Evolutionary conservation across 1,140 invertebrate genomes (phyloP).

Genomic region (Drosophila tani): DNA sequence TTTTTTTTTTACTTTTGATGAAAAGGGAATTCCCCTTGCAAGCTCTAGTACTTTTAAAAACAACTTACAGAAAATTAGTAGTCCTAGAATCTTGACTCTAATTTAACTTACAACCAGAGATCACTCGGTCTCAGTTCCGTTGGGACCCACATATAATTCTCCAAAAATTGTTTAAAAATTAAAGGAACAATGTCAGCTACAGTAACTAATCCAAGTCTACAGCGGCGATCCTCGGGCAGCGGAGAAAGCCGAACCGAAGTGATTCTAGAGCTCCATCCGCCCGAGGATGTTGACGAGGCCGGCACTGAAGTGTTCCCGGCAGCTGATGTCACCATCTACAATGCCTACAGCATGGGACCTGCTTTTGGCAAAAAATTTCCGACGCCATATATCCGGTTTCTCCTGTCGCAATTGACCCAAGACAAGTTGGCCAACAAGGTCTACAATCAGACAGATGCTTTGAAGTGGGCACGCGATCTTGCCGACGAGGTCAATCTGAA

Average conservation of each 20-base stretch:
- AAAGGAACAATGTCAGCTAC: slow-evolving; percentile 8
- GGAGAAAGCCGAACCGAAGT: background rate
- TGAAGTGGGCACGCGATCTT: slow-evolving; percentile 57
- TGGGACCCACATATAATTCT: background rate
- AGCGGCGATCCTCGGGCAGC: background rate
- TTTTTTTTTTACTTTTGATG: too few species aligned
- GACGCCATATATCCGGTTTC: slow-evolving; percentile 35
- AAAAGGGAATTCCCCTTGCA: too few species aligned
- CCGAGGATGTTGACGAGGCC: background rate
- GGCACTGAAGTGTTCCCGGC: slow-evolving; percentile 27
- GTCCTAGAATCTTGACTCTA: background rate
- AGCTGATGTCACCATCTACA: slow-evolving; percentile 58
- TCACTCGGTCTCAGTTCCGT: background rate
- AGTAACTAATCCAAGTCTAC: background rate
- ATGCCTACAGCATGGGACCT: slow-evolving; percentile 61
- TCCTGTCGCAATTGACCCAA: slow-evolving; percentile 16
- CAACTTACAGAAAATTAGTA: slow-evolving; percentile 1
- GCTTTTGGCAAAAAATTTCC: slow-evolving; percentile 67
- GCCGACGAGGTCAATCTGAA: slow-evolving; percentile 48
- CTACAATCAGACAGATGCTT: slow-evolving; percentile 47
- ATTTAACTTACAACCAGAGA: background rate
- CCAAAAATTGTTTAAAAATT: background rate
- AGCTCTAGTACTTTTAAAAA: background rate
- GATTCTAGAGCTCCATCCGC: too few species aligned
- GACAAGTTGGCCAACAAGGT: slow-evolving; percentile 35